Percentiles rank a stretch among this genome's conserved stretches.
phyloP scores from a whole-genome alignment of 2,113 vertebrate genomes.

The Ciconia maguari region DNA sequence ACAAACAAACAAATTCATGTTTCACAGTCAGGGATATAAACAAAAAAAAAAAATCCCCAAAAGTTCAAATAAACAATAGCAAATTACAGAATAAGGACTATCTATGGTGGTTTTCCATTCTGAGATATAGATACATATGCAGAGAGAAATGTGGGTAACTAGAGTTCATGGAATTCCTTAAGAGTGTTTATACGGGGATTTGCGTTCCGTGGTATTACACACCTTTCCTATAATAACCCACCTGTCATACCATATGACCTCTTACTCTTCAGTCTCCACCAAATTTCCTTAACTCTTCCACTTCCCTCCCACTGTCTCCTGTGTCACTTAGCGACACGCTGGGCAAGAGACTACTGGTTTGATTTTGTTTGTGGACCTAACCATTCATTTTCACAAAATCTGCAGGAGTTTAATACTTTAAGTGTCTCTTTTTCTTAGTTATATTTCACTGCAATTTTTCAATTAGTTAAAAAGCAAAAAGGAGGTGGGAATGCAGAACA shows the following conservation, averaged over 20 bases:
- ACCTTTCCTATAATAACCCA: not conserved
- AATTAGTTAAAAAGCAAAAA: not conserved
- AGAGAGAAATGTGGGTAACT: not conserved
- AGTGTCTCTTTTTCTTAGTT: not conserved
- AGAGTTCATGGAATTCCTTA: not conserved
- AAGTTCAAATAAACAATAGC: not conserved
- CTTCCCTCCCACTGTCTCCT: not conserved
- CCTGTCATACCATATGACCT: not conserved
- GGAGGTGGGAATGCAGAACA: not conserved
- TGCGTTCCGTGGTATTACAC: not conserved
- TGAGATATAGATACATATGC: not conserved
- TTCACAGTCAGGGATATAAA: not conserved
- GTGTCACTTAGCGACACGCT: rapidly evolving
- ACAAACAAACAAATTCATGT: not conserved
- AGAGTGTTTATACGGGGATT: not conserved
- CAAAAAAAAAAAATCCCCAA: not conserved
- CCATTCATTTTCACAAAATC: not conserved
- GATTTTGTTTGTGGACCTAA: not conserved
- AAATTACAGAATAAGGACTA: not conserved
- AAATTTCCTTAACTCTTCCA: not conserved
- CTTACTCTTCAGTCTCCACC: not conserved
- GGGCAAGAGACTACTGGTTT: not conserved
- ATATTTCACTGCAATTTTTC: not conserved
- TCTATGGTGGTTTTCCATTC: not conserved
- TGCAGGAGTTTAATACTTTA: not conserved